These are phyloP conservation scores for Platichthys flesus DNA, from an alignment of 2,113 vertebrate genomes.

Conservation along the genomic window DNA sequence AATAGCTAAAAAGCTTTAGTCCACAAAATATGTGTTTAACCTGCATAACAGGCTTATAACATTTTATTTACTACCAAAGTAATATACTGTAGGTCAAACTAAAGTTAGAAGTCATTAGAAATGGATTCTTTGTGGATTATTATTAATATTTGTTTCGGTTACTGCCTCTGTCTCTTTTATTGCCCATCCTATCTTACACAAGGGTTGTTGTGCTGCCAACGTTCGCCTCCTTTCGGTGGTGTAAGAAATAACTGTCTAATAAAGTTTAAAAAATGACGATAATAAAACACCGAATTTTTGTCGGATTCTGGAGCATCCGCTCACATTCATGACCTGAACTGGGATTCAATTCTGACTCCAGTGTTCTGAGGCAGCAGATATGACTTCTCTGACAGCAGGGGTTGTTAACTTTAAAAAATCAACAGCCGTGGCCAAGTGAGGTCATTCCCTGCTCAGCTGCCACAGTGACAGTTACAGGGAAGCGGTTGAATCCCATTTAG, in stretches of 20 bases:
- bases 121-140: no score
- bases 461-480: conserved; percentile 37
- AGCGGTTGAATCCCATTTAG: conserved; percentile 56
- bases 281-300: not conserved
- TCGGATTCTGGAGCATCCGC: conserved; percentile 1
- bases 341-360: conserved; percentile 4
- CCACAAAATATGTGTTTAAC: conserved; percentile 8
- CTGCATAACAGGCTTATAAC: not conserved
- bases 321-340: conserved; percentile 26
- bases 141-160: no score
- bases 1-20: not conserved
- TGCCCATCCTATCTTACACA: not conserved
- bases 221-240: not conserved
- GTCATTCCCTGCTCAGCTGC: conserved; percentile 45
- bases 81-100: not conserved
- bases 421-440: conserved; percentile 28
- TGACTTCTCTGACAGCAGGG: conserved; percentile 29
- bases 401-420: conserved; percentile 30
- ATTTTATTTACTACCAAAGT: not conserved
- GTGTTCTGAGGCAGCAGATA: conserved; percentile 20
- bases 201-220: not conserved
- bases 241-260: not conserved
- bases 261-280: not conserved
- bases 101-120: not conserved
- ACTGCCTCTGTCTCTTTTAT: no score